Percentiles rank a stretch among this genome's conserved stretches.
Conservation (phyloP, 2,888 invertebrate species). For the Megaustenia siamemsis region DNA sequence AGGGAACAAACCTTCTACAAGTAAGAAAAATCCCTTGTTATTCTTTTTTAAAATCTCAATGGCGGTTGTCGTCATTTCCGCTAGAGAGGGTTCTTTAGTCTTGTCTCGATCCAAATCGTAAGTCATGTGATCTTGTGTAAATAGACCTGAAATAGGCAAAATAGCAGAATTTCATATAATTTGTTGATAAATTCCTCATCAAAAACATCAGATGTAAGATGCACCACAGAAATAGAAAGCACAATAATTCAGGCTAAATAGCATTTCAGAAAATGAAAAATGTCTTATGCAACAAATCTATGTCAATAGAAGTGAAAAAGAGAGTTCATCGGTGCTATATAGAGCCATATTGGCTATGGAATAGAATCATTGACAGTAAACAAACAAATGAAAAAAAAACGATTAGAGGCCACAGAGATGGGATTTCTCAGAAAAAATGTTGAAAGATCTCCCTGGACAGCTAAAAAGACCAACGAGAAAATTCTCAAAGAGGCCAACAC, state of each 20-base stretch:
- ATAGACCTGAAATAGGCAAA: conserved; percentile 74
- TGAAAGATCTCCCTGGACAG: too few species aligned
- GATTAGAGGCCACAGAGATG: too few species aligned
- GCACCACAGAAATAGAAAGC: too few species aligned
- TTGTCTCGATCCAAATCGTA: conserved; percentile 84
- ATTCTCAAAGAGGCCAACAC: too few species aligned
- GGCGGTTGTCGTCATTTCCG: conserved; percentile 89
- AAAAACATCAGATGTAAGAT: background rate
- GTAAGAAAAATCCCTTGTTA: conserved; percentile 87
- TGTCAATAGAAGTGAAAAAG: too few species aligned
- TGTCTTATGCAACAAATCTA: too few species aligned
- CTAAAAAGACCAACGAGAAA: too few species aligned
- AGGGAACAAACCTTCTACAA: conserved; percentile 84
- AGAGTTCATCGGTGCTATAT: too few species aligned
- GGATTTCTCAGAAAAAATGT: too few species aligned
- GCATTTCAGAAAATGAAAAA: too few species aligned
- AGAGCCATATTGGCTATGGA: background rate
- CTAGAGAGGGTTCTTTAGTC: conserved; percentile 84
- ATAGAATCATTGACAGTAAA: background rate
- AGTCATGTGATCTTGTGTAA: conserved; percentile 83
- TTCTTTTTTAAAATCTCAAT: conserved; percentile 86
- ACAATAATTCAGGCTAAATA: too few species aligned
- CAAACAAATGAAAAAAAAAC: too few species aligned
- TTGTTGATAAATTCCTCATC: background rate
- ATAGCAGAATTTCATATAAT: background rate